Base-by-base conservation (phyloP, 1,140 invertebrate species). In the Phymastichus coffea region DNA sequence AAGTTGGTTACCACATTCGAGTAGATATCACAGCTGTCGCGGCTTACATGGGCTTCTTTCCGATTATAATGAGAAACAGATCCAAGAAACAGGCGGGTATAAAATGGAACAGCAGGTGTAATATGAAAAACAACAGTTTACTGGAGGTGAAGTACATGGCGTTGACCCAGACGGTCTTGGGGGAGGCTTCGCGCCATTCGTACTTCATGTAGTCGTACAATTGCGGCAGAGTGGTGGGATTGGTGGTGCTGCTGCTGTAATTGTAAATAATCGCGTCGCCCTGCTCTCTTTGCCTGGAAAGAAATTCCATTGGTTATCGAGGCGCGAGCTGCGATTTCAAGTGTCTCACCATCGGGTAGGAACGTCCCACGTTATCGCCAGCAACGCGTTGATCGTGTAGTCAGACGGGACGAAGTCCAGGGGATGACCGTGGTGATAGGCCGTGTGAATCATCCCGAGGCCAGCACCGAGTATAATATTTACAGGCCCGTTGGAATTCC, bases 361-460 rank as follows among this genome's bases (percentile, higher is more conserved):
- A 2, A 86, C 84, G 63, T 87, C 82, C 80, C 86, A 86, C 0
- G 87, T 88, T 4, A 84, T 77, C 6, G 87, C 85, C 46, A 95
- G 86, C 48, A 95, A 78, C 26, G 87, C 82, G 76, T 93, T 94
- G 7, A 89, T 87, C 19, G 86, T 85, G 65, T 88, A 83, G 76
- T 96, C 94, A 1, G 91, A 91, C 0, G 93, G 94, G 30, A 95
- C 87, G 4, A 94, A 67, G 66, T 90, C 87, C 7, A 66, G 28
- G 12, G 23, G 35, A 20, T 41, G 43, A 4, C 55, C 14, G 26
- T 25, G 3, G 0, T 14, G 25, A 15, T 81, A 80, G 71, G 87
- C 81, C 35, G 81, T 83, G 61, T 86, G 84, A 19, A 92, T 70
- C 14, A 89, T 71, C 60, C 90, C 91, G 70, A 86, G 80, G 30